A percentile compares a stretch with the other conserved stretches of the same genome.
phyloP scores from a whole-genome alignment of 2,113 vertebrate genomes.

The Raja brachyura region DNA sequence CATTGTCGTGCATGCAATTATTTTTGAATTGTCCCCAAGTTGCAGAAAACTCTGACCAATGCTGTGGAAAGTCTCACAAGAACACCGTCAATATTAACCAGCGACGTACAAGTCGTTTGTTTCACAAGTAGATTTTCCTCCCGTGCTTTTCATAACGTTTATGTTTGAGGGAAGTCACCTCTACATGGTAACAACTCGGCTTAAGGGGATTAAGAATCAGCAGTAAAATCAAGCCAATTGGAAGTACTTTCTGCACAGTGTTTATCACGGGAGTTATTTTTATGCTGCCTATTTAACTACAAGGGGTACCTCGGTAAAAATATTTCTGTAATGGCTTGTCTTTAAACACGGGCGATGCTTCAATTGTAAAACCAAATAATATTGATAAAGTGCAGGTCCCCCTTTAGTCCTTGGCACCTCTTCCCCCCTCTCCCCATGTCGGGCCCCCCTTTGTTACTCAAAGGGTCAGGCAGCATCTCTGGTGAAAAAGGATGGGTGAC shows the following conservation, averaged over 20 bases:
- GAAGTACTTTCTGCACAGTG: background rate
- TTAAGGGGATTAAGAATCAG: constrained; percentile 14
- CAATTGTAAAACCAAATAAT: background rate
- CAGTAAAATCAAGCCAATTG: background rate
- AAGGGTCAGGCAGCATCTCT: too few relatives aligned
- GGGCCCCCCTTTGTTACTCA: too few relatives aligned
- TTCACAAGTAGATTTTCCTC: too few relatives aligned
- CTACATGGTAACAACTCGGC: background rate
- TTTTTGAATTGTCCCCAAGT: background rate
- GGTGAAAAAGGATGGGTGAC: too few relatives aligned
- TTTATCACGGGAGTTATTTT: background rate
- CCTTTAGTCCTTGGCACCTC: too few relatives aligned
- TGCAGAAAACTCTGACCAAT: background rate
- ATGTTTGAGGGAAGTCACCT: background rate
- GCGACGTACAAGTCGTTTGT: background rate
- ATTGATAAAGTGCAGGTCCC: background rate
- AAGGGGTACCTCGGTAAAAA: background rate
- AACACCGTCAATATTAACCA: background rate
- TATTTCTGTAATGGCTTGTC: background rate
- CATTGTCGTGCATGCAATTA: background rate
- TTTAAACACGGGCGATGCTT: background rate
- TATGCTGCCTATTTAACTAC: background rate
- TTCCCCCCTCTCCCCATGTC: too few relatives aligned
- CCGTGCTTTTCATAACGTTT: background rate
- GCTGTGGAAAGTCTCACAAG: background rate